Evolutionary conservation across 2,797 vertebrate genomes (phyloP).

Genomic region (Mormyrops boulengeri): DNA sequence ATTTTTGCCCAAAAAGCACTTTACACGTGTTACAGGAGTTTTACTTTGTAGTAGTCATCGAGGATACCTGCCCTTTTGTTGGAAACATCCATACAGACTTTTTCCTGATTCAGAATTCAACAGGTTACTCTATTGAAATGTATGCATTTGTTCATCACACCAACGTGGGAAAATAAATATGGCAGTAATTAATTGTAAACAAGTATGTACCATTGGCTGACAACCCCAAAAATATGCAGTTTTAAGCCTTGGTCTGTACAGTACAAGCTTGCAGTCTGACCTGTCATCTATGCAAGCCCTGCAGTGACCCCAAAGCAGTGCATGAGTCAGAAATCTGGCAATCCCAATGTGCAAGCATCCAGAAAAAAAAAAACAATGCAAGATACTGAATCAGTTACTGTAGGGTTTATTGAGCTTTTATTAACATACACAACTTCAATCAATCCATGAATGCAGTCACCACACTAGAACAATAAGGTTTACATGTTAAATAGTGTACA

Average conservation of each 20-base stretch:
- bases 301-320: neutral
- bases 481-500: conserved; percentile 30
- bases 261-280: neutral
- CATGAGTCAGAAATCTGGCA: neutral
- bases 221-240: neutral
- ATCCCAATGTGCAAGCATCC: neutral
- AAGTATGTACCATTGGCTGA: neutral
- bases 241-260: neutral
- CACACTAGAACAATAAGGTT: conserved; percentile 36
- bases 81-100: neutral
- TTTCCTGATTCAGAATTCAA: neutral
- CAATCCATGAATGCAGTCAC: conserved; percentile 41
- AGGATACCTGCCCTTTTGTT: neutral
- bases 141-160: neutral
- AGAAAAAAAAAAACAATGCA: neutral
- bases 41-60: neutral
- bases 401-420: conserved; percentile 49
- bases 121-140: neutral
- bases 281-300: neutral
- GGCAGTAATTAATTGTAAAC: neutral
- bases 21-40: neutral
- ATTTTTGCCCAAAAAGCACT: neutral
- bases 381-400: neutral
- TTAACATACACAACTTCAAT: conserved; percentile 58
- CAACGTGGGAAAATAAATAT: neutral